Conservation (phyloP, 2,888 invertebrate genomes). For the Cephalotes varians region DNA sequence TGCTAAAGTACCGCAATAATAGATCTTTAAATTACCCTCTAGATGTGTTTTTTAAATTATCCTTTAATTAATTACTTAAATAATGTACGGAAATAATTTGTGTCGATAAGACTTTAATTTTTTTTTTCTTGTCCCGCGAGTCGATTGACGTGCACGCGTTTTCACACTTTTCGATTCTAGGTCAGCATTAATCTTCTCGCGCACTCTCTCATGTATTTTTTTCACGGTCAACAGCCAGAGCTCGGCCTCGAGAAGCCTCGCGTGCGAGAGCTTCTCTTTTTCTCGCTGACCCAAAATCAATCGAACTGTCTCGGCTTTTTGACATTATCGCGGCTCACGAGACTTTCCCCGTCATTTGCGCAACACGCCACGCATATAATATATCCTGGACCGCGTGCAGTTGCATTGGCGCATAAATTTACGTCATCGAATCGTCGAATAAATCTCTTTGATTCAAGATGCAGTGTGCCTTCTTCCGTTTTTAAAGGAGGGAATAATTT, state of each 20-base stretch:
- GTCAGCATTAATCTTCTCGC: slow-evolving; percentile 44
- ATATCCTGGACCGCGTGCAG: slow-evolving; percentile 4
- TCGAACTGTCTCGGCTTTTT: slow-evolving; percentile 15
- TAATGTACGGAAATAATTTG: too few species aligned
- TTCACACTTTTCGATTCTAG: slow-evolving; percentile 35
- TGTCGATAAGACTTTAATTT: slow-evolving; percentile 20
- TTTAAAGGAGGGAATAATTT: neutral
- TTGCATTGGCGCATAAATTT: slow-evolving; percentile 27
- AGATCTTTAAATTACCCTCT: too few species aligned
- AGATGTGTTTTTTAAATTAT: too few species aligned
- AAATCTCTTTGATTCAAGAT: neutral
- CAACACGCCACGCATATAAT: slow-evolving; percentile 12
- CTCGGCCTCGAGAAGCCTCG: neutral
- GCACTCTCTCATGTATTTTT: slow-evolving; percentile 10
- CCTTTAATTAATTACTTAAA: too few species aligned
- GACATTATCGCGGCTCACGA: neutral
- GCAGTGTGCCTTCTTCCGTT: neutral
- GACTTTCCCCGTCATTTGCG: slow-evolving; percentile 50
- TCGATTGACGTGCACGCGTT: slow-evolving; percentile 13
- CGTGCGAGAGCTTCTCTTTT: slow-evolving; percentile 19
- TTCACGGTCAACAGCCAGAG: slow-evolving; percentile 42
- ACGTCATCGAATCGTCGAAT: slow-evolving; percentile 2
- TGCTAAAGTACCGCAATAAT: too few species aligned
- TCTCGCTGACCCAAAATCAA: slow-evolving; percentile 38
- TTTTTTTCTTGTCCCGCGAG: neutral